phyloP scores from a whole-genome alignment of 64 coral and sea anemone species.

The Acropora yongei region DNA sequence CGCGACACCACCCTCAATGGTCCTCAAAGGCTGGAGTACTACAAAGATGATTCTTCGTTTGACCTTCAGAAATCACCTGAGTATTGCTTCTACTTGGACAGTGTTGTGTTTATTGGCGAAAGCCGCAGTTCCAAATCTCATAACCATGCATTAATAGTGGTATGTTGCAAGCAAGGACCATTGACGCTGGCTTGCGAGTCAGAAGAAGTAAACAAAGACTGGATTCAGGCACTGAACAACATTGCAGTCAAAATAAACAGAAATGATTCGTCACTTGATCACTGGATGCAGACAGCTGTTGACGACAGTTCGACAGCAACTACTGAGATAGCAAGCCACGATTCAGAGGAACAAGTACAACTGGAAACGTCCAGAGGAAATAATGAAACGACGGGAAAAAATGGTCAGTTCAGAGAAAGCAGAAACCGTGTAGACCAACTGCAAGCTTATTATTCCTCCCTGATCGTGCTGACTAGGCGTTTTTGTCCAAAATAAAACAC shows the following conservation, averaged over 20 bases:
- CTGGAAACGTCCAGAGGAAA: background rate
- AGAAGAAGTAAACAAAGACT: constrained; percentile 58
- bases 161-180: constrained; percentile 37
- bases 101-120: constrained; percentile 54
- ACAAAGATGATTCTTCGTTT: constrained; percentile 59
- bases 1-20: constrained; percentile 21
- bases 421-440: too few relatives aligned
- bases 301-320: background rate
- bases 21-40: constrained; percentile 58
- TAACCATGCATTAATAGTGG: constrained; percentile 58
- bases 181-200: constrained; percentile 38
- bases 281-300: background rate
- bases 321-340: constrained; percentile 1
- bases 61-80: constrained; percentile 8
- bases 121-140: constrained; percentile 37
- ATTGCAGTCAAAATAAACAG: constrained; percentile 23
- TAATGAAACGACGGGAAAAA: background rate
- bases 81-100: constrained; percentile 46
- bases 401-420: background rate
- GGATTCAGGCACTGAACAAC: constrained; percentile 43
- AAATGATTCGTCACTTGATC: background rate
- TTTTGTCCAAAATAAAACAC: too few relatives aligned
- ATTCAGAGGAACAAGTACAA: background rate
- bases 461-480: too few relatives aligned
- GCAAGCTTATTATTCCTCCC: too few relatives aligned